phyloP scores from a whole-genome alignment of 37 sponge, comb jelly and placozoan species.

The Halisarca cf. caerulea region DNA sequence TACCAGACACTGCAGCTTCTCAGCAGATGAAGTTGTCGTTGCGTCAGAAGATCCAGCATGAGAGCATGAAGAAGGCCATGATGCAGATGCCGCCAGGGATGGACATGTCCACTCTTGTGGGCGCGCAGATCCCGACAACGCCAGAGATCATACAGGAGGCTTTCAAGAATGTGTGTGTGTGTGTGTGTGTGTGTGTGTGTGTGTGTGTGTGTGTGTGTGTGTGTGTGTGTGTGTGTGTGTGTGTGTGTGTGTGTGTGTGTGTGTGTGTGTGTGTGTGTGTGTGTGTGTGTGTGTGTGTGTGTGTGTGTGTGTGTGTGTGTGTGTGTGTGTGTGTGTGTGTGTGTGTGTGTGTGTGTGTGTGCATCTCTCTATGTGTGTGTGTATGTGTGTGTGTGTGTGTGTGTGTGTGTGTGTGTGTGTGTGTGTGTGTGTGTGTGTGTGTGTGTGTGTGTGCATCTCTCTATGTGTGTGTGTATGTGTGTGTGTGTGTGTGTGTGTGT shows the following conservation, averaged over 20 bases:
- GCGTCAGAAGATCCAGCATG: conserved; percentile 59
- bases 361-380: conserved; percentile 3
- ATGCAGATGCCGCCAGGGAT: conserved; percentile 13
- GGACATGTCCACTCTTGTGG: background rate
- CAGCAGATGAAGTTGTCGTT: conserved; percentile 62
- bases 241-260: no score
- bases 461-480: no score
- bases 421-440: no score
- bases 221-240: no score
- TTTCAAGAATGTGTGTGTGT: conserved; percentile 40
- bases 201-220: no score
- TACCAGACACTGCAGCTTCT: conserved; percentile 40
- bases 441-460: no score
- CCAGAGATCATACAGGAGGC: conserved; percentile 66
- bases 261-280: background rate
- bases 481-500: background rate
- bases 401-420: no score
- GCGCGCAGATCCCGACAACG: conserved; percentile 17
- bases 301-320: no score
- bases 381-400: no score
- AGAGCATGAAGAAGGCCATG: conserved; percentile 57
- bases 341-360: background rate
- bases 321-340: background rate
- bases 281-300: background rate
- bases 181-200: no score